Percentiles rank a stretch among this genome's conserved stretches.
These are phyloP conservation scores for Polia nebulosa DNA, from an alignment of 2,888 invertebrate genomes.

Conservation along the genomic window DNA sequence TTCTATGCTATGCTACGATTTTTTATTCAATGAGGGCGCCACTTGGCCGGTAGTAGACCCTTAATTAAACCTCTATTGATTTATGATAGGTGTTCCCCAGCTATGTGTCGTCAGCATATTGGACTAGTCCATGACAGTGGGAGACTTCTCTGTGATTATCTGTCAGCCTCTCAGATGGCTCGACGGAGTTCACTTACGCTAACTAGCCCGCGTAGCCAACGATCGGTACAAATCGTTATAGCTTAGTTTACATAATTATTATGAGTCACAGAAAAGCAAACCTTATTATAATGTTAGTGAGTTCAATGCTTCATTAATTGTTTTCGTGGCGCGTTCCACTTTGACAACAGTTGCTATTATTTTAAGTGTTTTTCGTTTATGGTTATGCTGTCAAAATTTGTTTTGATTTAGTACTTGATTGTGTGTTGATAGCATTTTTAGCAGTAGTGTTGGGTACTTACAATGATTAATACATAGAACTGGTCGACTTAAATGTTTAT, in stretches of 20 bases:
- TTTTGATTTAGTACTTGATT: slow-evolving; percentile 1
- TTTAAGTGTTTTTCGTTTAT: slow-evolving; percentile 8
- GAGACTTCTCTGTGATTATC: neutral
- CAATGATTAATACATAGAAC: neutral
- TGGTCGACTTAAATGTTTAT: neutral
- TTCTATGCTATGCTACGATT: too few relatives aligned
- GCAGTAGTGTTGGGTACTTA: neutral
- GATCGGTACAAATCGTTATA: neutral
- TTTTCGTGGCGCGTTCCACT: slow-evolving; percentile 6
- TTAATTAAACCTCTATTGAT: too few relatives aligned
- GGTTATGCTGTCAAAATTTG: slow-evolving; percentile 3
- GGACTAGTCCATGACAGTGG: too few relatives aligned
- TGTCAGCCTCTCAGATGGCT: neutral
- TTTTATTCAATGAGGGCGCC: too few relatives aligned
- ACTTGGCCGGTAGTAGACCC: too few relatives aligned
- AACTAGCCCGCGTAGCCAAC: too few relatives aligned
- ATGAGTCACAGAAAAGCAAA: slow-evolving; percentile 32
- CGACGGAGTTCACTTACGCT: neutral
- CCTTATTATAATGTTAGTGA: slow-evolving; percentile 7
- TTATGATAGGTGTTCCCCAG: too few relatives aligned
- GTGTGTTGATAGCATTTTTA: neutral
- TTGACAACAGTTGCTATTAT: neutral
- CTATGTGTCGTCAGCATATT: too few relatives aligned
- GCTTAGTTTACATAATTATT: neutral
- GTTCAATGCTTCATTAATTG: slow-evolving; percentile 48